phyloP scores from a whole-genome alignment of 2,888 invertebrate species.

The Synergus umbraculus region DNA sequence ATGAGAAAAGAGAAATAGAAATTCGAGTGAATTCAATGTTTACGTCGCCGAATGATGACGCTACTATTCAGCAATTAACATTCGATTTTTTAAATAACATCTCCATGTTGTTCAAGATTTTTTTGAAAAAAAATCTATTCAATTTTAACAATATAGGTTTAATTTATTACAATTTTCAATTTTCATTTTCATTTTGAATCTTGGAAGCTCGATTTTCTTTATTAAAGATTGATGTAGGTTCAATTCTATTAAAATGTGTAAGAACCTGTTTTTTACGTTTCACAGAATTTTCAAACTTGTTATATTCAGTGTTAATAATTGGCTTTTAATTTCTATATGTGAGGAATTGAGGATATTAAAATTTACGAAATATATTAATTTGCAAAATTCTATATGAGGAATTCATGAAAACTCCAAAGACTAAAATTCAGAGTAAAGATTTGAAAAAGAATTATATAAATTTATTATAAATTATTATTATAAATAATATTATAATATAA shows the following conservation, averaged over 20 bases:
- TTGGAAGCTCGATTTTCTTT: background rate
- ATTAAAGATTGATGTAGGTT: background rate
- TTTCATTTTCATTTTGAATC: background rate
- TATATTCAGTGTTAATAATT: background rate
- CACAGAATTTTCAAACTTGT: background rate
- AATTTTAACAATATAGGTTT: background rate
- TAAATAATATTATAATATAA: too few relatives aligned
- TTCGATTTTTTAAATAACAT: background rate
- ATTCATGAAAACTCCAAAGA: too few relatives aligned
- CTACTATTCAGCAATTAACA: slow-evolving; percentile 2
- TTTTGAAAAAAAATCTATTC: background rate
- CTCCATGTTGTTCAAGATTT: background rate
- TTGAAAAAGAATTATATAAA: too few relatives aligned
- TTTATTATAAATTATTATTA: too few relatives aligned
- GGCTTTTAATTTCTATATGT: background rate
- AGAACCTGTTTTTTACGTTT: background rate
- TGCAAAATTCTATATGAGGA: too few relatives aligned
- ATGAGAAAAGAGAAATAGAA: slow-evolving; percentile 22
- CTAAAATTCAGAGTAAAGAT: too few relatives aligned
- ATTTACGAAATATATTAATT: too few relatives aligned
- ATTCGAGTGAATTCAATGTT: slow-evolving; percentile 29
- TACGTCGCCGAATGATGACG: background rate
- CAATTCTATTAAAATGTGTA: background rate
- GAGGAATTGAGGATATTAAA: too few relatives aligned
- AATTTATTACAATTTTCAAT: background rate